Evolutionary conservation across 1,140 invertebrate species (phyloP), one percentile per base, ranked within the genome.

Genomic region (Drosophila pseudoobscura): DNA sequence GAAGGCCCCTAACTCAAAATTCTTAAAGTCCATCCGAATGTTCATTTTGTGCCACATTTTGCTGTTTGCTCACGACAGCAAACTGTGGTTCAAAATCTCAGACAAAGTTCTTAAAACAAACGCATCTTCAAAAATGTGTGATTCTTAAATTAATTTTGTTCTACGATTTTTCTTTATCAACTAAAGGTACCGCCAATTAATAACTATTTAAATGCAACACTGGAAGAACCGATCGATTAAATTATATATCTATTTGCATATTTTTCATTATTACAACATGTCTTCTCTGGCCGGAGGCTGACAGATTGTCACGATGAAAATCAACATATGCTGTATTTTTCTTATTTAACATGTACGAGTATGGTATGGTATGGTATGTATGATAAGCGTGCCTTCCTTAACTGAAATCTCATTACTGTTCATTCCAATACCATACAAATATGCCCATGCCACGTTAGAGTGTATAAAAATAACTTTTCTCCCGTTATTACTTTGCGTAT

Each of bases 31-130:
- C 15, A 6, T 49, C 22, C 46, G 49, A 80, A n/a, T 29, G 49
- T 13, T 49, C 60, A 60, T 69, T 90, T 70, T 87, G 87, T 70
- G 69, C 73, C 53, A 80, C 78, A 69, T 90, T 90, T 85, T 90
- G 87, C 83, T 90, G 88, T 90, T 88, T 90, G 88, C 88, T 90
- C 88, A 90, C 88, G 82, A 90, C 88, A 90, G 88, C 88, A 90
- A 89, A 90, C 75, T 76, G 74, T 35, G 41, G 70, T 53, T 52
- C 88, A 87, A 70, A 88, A 77, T 66, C 76, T 75, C 58, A 17
- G 49, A 3, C 17, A 49, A 47, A 66, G 15, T 41, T 53, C 13
- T 13, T 9, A 56, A 44, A n/a, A 44, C 35, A 46, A 63, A 60
- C 62, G 9, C 2, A 7, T 58, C 17, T 11, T 11, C 8, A 69